Conservation (phyloP, 2,797 vertebrate species). For the Avahi laniger region DNA sequence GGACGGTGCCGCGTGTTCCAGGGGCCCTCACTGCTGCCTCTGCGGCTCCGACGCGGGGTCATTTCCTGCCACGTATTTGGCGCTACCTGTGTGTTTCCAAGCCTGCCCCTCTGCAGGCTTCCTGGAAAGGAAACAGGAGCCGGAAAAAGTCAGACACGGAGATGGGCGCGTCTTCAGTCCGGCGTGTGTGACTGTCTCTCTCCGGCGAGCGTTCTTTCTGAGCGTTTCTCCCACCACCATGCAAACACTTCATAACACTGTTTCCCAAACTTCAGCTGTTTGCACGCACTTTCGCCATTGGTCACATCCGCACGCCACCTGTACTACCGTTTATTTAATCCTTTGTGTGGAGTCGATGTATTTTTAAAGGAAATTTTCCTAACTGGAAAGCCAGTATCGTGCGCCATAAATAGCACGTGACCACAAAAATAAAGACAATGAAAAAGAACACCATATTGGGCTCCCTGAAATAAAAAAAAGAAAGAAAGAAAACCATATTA, state of each 20-base stretch:
- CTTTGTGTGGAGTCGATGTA: too few relatives aligned
- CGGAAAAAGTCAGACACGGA: not conserved
- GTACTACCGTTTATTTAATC: not conserved
- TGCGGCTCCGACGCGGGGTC: fast-evolving
- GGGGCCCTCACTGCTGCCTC: too few relatives aligned
- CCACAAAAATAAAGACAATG: not conserved
- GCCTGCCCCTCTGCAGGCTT: not conserved
- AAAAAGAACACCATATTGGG: not conserved
- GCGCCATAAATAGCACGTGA: fast-evolving
- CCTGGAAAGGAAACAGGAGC: fast-evolving
- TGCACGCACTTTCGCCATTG: fast-evolving
- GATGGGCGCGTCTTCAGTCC: fast-evolving
- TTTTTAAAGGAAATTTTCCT: not conserved
- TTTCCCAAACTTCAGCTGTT: fast-evolving
- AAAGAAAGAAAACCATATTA: too few relatives aligned
- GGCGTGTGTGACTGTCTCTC: fast-evolving
- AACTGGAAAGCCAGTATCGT: not conserved
- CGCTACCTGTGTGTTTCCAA: fast-evolving
- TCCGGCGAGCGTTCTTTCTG: fast-evolving
- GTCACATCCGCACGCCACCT: not conserved
- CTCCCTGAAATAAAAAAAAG: too few relatives aligned
- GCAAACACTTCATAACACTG: fast-evolving
- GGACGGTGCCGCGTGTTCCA: fast-evolving
- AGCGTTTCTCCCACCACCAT: fast-evolving
- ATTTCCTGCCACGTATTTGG: fast-evolving